These are phyloP conservation scores for Anagyrus pseudococci DNA, from an alignment of 2,888 invertebrate species.

Conservation along the genomic window DNA sequence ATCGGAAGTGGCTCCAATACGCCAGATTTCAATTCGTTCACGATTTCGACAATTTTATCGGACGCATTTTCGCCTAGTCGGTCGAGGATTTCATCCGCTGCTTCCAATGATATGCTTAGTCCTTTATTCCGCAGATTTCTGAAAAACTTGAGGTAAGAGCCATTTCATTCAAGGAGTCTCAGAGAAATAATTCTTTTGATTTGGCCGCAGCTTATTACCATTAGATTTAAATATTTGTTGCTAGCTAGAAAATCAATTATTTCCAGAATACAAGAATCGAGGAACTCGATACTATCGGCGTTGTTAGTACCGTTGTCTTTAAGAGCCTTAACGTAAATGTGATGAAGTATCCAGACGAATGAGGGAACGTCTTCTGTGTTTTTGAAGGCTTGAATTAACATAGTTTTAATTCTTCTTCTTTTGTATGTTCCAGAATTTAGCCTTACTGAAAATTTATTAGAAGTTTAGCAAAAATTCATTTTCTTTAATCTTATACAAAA, in stretches of 20 bases:
- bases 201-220: constrained; percentile 2
- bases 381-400: constrained; percentile 13
- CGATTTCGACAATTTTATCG: not conserved
- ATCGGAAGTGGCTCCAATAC: constrained; percentile 24
- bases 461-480: too few relatives aligned
- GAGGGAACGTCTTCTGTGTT: constrained; percentile 19
- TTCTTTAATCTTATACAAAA: too few relatives aligned
- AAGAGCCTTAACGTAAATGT: not conserved
- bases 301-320: too few relatives aligned
- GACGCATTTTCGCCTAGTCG: not conserved
- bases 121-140: constrained; percentile 29
- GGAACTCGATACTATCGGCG: too few relatives aligned
- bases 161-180: too few relatives aligned
- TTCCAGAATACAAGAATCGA: constrained; percentile 19
- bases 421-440: not conserved
- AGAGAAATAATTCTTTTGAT: not conserved
- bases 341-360: constrained; percentile 14
- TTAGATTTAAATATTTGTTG: constrained; percentile 7
- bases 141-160: constrained; percentile 30
- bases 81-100: constrained; percentile 19
- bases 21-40: constrained; percentile 22
- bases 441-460: constrained; percentile 12
- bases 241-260: not conserved
- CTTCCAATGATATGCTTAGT: constrained; percentile 29
- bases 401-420: not conserved